Percentiles rank a stretch among this genome's conserved stretches.
Conservation (phyloP, 2,888 invertebrate genomes). For the Trilocha varians region DNA sequence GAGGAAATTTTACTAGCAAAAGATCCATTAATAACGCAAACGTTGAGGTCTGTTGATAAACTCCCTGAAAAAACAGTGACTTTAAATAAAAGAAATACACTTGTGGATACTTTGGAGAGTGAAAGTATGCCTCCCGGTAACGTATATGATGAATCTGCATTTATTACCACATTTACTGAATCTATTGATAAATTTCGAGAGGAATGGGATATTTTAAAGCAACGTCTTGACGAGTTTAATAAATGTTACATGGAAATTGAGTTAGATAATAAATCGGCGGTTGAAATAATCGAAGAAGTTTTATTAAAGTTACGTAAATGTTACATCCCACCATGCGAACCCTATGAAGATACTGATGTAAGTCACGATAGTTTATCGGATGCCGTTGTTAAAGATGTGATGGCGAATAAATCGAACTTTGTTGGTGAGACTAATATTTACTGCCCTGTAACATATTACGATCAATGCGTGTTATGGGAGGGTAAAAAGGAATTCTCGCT, state of each 20-base stretch:
- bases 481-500: conserved; percentile 72
- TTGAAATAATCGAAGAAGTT: conserved; percentile 46
- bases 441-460: conserved; percentile 75
- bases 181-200: conserved; percentile 47
- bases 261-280: conserved; percentile 52
- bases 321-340: conserved; percentile 33
- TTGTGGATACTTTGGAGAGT: too few relatives aligned
- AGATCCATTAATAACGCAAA: conserved; percentile 37
- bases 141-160: conserved; percentile 15
- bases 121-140: background rate
- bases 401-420: conserved; percentile 39
- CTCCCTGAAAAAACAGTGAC: background rate
- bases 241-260: conserved; percentile 59
- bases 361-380: conserved; percentile 7
- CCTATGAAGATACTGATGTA: conserved; percentile 26
- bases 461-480: conserved; percentile 71
- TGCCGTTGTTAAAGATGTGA: conserved; percentile 27
- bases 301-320: conserved; percentile 43
- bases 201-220: conserved; percentile 48
- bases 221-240: conserved; percentile 49
- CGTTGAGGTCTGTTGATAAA: background rate
- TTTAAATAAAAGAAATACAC: too few relatives aligned
- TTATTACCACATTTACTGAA: conserved; percentile 27
- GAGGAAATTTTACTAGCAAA: conserved; percentile 34
- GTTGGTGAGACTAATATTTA: conserved; percentile 74